Base-by-base conservation (phyloP, 2,113 vertebrate species). In the Chionis minor region DNA sequence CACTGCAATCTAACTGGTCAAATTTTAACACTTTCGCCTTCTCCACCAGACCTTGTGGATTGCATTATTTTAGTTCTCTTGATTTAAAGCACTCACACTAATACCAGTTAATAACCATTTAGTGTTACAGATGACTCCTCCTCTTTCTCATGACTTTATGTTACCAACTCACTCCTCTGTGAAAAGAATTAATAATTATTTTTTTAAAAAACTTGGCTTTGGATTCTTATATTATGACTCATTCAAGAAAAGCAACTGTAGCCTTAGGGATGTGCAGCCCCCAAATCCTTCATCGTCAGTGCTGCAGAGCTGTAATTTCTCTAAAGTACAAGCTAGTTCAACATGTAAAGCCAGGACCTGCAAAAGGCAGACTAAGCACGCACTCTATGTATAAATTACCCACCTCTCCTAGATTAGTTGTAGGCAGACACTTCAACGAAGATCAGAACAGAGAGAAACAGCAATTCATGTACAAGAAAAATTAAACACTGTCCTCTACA, bases 151-250 rank as follows among this genome's bases (percentile, higher is more conserved):
- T 87, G 87, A 61, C 62, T 94, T 94, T 58, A 51, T 78, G 66
- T 61, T 90, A 90, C 66, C 73, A 96, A 93, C 58, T 45, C 96
- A 94, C 66, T 90, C 70, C 70, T 69, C 92, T 93, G 73, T 80
- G 90, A 90, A 85, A 87, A 75, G 65, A 95, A 90, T 91, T 81
- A 83, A 88, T 87, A 4, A 75, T 80, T 94, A 89, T 86, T 61
- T 79, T 74, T 81, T 83, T 90, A 90, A 88, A 73, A 90, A 88
- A 73, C 40, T 90, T 72, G 21, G 33, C 87, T 94, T 88, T 38
- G 47, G 58, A 87, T 85, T 94, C 78, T 86, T 80, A 1, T 24
- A 52, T 67, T 67, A 65, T 86, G 89, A 94, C 70, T 95, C 91
- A 85, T 56, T 66, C 4, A 69, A 74, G 51, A 90, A 89, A 90